A percentile compares a stretch with the other conserved stretches of the same genome.
phyloP scores from a whole-genome alignment of 2,797 vertebrate genomes.

The Takifugu rubripes region DNA sequence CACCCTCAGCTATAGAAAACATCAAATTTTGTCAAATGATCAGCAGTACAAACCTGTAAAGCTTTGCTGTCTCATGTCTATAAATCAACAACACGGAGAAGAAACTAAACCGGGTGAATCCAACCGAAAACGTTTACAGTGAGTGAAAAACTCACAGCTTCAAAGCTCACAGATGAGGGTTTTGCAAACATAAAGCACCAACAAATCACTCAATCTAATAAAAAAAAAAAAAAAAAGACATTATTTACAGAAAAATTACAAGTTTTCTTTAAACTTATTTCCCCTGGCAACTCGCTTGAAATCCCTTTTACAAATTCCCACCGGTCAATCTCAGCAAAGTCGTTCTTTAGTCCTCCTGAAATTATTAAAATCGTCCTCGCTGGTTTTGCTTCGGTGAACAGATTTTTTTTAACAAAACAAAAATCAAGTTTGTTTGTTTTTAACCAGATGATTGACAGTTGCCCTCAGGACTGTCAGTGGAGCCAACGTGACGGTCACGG shows the following conservation, averaged over 20 bases:
- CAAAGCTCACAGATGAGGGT: constrained; percentile 64
- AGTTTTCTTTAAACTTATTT: constrained; percentile 45
- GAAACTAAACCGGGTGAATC: constrained; percentile 71
- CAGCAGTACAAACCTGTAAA: constrained; percentile 84
- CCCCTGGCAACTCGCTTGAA: constrained; percentile 43
- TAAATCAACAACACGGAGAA: constrained; percentile 73
- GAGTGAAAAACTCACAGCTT: constrained; percentile 58
- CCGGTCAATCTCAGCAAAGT: constrained; percentile 20
- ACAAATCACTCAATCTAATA: constrained; percentile 76
- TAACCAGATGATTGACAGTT: constrained; percentile 37
- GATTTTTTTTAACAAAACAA: constrained; percentile 15
- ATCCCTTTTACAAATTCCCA: constrained; percentile 54
- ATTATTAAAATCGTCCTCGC: constrained; percentile 62
- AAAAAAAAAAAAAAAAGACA: constrained; percentile 34
- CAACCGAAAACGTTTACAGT: constrained; percentile 56
- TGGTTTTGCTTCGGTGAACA: constrained; percentile 64
- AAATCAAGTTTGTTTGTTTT: constrained; percentile 26
- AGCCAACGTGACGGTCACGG: constrained; percentile 25
- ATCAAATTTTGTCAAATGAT: constrained; percentile 79
- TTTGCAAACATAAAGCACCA: constrained; percentile 70
- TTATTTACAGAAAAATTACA: constrained; percentile 84
- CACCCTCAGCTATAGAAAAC: constrained; percentile 85
- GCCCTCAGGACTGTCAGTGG: constrained; percentile 20
- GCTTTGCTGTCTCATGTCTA: constrained; percentile 75
- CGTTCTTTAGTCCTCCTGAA: constrained; percentile 22